Base-by-base conservation (phyloP, 2,797 vertebrate species). In the Dendrocincla tyrannina region DNA sequence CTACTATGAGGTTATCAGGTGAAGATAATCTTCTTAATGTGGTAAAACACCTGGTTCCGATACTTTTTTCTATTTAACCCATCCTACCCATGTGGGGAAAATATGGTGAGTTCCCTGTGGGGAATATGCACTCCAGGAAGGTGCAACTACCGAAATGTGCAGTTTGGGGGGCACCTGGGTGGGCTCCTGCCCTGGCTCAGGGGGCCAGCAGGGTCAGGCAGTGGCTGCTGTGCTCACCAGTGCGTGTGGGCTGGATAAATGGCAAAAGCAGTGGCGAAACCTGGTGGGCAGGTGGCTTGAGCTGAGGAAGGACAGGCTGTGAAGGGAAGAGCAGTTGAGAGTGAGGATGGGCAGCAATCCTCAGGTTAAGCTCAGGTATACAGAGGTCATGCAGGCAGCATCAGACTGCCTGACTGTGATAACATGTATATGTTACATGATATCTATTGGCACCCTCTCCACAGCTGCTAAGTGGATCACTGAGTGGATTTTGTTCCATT, bases 381-480 rank as follows among this genome's bases (percentile, higher is more conserved):
- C 37, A 25, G 75, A 22, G 32, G 41, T 23, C 22, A 1, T 3
- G 10, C n/a, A 22, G 41, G 9, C 47, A 17, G 2, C 60, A 44
- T 20, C 33, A 60, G 33, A 5, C 60, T 39, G 52, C 52, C 20
- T 0, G 2, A 14, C 7, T 18, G 24, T 52, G n/a, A 2, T 25
- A 10, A 11, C 9, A 5, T 5, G 0, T 5, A 2, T 9, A 2
- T 14, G 58, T 56, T 76, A 17, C 3, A 1, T 10, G 50, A 2
- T 5, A 3, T 4, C 9, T 0, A 3, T 5, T 35, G 44, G 13
- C 9, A 17, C 5, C 8, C 30, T 42, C 32, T 41, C 0, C 4
- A 28, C 41, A 33, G 76, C 10, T 69, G 87, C 42, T 28, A 16
- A 35, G 60, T 55, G 0, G 0, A 15, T 15, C 66, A 28, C 6